Evolutionary conservation across 2,888 invertebrate genomes (phyloP), one percentile per base, ranked within the genome.

Genomic region (Allygus modestus): DNA sequence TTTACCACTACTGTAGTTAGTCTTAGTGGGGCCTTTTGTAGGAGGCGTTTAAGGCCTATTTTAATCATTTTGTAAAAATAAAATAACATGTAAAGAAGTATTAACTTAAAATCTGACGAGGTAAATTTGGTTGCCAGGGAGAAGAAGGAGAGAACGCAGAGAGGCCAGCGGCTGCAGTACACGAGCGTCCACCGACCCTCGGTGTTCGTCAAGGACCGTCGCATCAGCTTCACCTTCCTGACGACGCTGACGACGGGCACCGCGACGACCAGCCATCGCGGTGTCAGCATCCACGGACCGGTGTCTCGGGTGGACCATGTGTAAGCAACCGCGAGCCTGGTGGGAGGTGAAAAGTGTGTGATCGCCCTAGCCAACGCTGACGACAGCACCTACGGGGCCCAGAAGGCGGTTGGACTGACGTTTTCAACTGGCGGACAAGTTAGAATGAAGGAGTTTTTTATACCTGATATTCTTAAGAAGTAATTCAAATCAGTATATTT

Each of bases 191-290:
- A 73, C 71, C 77, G 83, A 7, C 61, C 84, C n/a, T 86, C 86
- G 41, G 83, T 87, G 17, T 83, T 85, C 51, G 85, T 84, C 12
- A 85, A 82, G 71, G 88, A 88, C 85, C 85, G 88, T 7, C 77
- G 88, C 26, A 88, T 88, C 65, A 88, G 88, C 84, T 86, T 87
- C 71, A 88, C 88, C 17, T 88, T 87, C 84, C 86, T 87, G 83
- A 88, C 88, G 43, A 88, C 88, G 20, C 85, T 87, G 46, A 88
- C 88, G 26, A 86, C 86, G n/a, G 84, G 83, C 43, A 82, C 71
- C 17, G 69, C 54, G 5, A 82, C 71, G 11, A 81, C 54, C n/a
- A 46, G 75, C 31, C 84, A 71, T 15, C 37, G 84, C 5, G 58
- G 79, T 0, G 4, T 58, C 26, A 58, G 54, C 37, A 46, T 77